Percentiles rank a stretch among this genome's conserved stretches.
These are phyloP conservation scores for Plusia festucae DNA, from an alignment of 2,888 invertebrate species.

Conservation along the genomic window DNA sequence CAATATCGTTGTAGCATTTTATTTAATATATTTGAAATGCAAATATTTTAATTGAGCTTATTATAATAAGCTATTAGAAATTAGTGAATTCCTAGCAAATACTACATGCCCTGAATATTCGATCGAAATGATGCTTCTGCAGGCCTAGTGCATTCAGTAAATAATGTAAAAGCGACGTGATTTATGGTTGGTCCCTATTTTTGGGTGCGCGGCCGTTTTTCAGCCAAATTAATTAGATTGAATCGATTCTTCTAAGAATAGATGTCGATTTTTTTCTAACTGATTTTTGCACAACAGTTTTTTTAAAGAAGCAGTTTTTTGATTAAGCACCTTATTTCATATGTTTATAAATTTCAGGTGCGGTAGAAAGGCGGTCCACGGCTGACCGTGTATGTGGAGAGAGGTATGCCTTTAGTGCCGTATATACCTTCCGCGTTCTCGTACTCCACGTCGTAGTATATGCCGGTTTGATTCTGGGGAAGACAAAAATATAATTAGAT, in stretches of 20 bases:
- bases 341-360: conserved; percentile 64
- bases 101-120: too few relatives aligned
- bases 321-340: conserved; percentile 37
- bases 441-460: conserved; percentile 97
- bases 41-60: not conserved
- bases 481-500: not conserved
- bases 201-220: too few relatives aligned
- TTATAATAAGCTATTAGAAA: too few relatives aligned
- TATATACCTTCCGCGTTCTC: conserved; percentile 91
- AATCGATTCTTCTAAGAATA: too few relatives aligned
- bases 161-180: too few relatives aligned
- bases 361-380: conserved; percentile 90
- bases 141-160: too few relatives aligned
- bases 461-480: conserved; percentile 95
- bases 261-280: too few relatives aligned
- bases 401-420: conserved; percentile 92
- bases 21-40: not conserved
- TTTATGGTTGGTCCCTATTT: too few relatives aligned
- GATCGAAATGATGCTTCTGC: too few relatives aligned
- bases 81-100: too few relatives aligned
- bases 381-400: conserved; percentile 95
- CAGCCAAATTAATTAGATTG: too few relatives aligned
- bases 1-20: conserved; percentile 1
- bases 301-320: not conserved
- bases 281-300: too few relatives aligned